These are phyloP conservation scores for Nymphalis io DNA, from an alignment of 1,140 invertebrate species.

Conservation along the genomic window DNA sequence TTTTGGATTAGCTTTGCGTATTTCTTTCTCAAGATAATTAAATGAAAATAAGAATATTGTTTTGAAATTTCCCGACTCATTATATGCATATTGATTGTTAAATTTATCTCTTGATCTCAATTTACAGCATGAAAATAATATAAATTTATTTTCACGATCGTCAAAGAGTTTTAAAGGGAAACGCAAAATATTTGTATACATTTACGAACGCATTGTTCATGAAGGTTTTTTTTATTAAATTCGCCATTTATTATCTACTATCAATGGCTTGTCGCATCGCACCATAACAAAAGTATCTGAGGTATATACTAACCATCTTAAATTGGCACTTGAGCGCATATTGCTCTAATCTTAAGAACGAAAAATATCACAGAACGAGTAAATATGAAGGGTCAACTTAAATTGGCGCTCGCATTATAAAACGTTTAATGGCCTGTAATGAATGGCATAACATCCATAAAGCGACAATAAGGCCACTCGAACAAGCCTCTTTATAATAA, in stretches of 20 bases:
- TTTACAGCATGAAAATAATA: background rate
- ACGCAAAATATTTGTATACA: constrained; percentile 2
- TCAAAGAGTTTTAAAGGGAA: background rate
- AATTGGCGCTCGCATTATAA: constrained; percentile 64
- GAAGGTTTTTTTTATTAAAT: constrained; percentile 31
- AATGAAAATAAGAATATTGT: no score
- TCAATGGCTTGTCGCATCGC: constrained; percentile 73
- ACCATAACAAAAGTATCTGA: constrained; percentile 72
- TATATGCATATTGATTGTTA: no score
- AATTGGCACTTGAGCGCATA: constrained; percentile 46
- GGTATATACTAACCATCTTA: constrained; percentile 57
- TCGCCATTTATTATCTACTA: constrained; percentile 74
- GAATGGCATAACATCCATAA: constrained; percentile 79
- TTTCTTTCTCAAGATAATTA: no score
- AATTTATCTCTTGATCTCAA: no score
- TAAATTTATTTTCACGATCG: background rate
- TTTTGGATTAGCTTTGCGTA: no score
- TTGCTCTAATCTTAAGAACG: constrained; percentile 40
- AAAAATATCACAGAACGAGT: constrained; percentile 8
- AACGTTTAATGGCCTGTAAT: constrained; percentile 78
- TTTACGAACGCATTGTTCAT: constrained; percentile 16
- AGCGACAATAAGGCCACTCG: constrained; percentile 75
- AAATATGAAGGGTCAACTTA: constrained; percentile 43
- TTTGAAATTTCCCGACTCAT: no score
- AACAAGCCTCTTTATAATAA: constrained; percentile 75